A percentile compares a stretch with the other conserved stretches of the same genome.
phyloP scores from a whole-genome alignment of 2,888 invertebrate species.

The Trichopria drosophilae region DNA sequence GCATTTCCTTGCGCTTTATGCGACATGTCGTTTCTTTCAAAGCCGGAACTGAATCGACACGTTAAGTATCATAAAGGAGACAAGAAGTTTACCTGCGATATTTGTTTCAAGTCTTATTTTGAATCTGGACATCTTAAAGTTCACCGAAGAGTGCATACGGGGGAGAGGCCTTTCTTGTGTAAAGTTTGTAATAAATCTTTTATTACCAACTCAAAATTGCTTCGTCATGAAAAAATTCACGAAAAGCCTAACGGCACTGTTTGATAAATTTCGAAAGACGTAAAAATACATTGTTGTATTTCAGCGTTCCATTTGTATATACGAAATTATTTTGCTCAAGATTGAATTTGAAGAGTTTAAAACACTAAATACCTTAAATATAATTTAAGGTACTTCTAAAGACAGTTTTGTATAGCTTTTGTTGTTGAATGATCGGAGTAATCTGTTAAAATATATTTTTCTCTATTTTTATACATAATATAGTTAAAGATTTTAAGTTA shows the following conservation, averaged over 20 bases:
- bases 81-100: constrained; percentile 47
- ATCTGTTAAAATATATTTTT: too few species aligned
- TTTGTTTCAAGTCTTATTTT: constrained; percentile 49
- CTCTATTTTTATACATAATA: too few species aligned
- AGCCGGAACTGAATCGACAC: constrained; percentile 50
- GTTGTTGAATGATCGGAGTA: too few species aligned
- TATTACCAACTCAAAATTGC: constrained; percentile 50
- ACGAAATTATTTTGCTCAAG: too few species aligned
- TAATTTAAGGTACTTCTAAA: too few species aligned
- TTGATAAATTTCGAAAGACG: neutral
- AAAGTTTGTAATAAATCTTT: constrained; percentile 49
- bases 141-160: constrained; percentile 51
- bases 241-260: constrained; percentile 21
- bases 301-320: too few species aligned
- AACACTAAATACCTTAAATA: too few species aligned
- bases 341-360: too few species aligned
- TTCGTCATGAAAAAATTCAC: constrained; percentile 49
- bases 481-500: too few species aligned
- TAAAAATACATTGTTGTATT: neutral
- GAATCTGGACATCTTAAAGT: constrained; percentile 52
- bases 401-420: too few species aligned
- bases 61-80: constrained; percentile 50
- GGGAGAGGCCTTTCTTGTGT: constrained; percentile 51
- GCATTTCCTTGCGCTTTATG: constrained; percentile 49
- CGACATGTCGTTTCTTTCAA: constrained; percentile 48